These are phyloP conservation scores for Chrosomus eos DNA, from an alignment of 2,797 vertebrate genomes.

Conservation along the genomic window DNA sequence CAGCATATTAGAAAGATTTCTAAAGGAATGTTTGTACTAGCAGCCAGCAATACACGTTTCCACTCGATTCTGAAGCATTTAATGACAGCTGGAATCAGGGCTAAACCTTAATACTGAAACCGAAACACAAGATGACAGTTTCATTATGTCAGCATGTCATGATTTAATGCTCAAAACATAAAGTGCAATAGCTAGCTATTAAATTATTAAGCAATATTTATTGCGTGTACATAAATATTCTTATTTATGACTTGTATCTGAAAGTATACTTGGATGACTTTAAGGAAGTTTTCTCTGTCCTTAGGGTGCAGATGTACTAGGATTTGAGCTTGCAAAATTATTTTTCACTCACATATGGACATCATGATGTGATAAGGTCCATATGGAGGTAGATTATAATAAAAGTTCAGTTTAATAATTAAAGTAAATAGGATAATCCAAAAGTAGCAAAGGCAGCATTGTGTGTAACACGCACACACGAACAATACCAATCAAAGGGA, in stretches of 20 bases:
- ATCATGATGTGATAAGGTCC: not conserved
- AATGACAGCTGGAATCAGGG: not conserved
- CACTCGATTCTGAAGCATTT: not conserved
- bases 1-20: not conserved
- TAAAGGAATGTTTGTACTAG: not conserved
- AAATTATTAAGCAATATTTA: slow-evolving; percentile 8
- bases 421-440: no score
- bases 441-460: no score
- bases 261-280: not conserved
- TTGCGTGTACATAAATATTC: not conserved
- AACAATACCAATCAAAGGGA: no score
- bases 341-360: not conserved
- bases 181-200: not conserved
- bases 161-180: not conserved
- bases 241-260: not conserved
- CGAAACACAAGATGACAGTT: not conserved
- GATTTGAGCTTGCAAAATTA: not conserved
- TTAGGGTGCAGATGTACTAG: not conserved
- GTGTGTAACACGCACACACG: no score
- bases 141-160: not conserved
- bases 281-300: not conserved
- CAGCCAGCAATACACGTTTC: not conserved
- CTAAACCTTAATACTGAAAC: not conserved
- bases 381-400: no score
- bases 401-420: no score